Base-by-base conservation (phyloP, 2,797 vertebrate species). In the Lepilemur ruficaudatus region DNA sequence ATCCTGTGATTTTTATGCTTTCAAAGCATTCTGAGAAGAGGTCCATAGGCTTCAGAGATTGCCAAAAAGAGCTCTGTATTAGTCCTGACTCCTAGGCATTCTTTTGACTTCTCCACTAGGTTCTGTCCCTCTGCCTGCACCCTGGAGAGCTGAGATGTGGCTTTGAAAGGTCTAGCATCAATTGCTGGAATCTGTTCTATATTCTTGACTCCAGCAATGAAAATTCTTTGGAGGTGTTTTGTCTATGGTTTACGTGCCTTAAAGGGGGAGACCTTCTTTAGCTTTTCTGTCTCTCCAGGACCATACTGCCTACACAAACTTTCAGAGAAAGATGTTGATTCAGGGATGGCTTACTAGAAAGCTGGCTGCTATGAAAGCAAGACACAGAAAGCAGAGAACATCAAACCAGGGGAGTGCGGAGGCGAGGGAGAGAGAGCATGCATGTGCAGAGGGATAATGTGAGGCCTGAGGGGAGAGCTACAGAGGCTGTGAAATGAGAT, bases 281-380 rank as follows among this genome's bases (percentile, higher is more conserved):
- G 84, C 43, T 82, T 28, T 92, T 38, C 67, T 73, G 0, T 35
- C 43, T 88, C 38, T 79, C 46, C 5, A 50, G 65, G 57, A 41
- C 41, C 43, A 8, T 80, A 32, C 63, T 65, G 23, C 82, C 57
- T 80, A 35, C 18, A 50, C n/a, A 80, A 6, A 86, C 59, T 88
- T 89, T 30, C 55, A 30, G 55, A 17, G 85, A 30, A 84, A 91
- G 94, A 41, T 28, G 63, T 80, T 80, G 81, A 80, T 90, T 83
- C 87, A 84, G 22, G 8, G 46, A 91, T 67, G 13, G 38, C 82
- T 95, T 72, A 79, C 38, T 91, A 90, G 78, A 61, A 93, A 83
- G 95, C 73, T 82, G 46, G 48, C 6, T 38, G 52, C 59, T 61
- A 67, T 46, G 79, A 93, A 87, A 90, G 50, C 25, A 5, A 93